Evolutionary conservation across 2,888 invertebrate species (phyloP).

Genomic region (Pammene aurita): DNA sequence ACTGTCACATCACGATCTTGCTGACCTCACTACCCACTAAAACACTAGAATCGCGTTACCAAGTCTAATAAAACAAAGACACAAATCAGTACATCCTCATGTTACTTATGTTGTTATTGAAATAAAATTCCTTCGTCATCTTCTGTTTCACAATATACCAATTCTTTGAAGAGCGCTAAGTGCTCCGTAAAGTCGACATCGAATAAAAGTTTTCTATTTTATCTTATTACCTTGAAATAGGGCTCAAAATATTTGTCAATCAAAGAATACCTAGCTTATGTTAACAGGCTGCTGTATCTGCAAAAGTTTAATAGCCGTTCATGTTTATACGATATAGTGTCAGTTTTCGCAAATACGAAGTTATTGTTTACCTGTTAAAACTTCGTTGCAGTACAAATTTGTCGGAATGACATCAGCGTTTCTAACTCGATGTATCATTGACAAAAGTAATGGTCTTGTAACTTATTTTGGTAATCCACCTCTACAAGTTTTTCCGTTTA

Average conservation of each 20-base stretch:
- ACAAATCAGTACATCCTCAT: not conserved
- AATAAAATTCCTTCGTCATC: not conserved
- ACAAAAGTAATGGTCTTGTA: not conserved
- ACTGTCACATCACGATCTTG: constrained; percentile 15
- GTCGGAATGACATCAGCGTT: not conserved
- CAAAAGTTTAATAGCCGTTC: not conserved
- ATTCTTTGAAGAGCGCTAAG: constrained; percentile 31
- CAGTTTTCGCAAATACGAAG: constrained; percentile 14
- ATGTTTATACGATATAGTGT: constrained; percentile 18
- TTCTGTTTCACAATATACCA: constrained; percentile 20
- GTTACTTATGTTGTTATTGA: not conserved
- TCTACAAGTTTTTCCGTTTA: too few relatives aligned
- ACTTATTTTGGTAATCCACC: not conserved
- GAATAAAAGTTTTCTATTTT: not conserved
- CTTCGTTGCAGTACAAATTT: not conserved
- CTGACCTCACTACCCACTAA: constrained; percentile 25
- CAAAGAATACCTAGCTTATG: constrained; percentile 14
- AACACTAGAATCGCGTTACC: not conserved
- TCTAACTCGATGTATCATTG: not conserved
- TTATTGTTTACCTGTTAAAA: not conserved
- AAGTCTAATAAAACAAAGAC: not conserved
- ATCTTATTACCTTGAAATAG: not conserved
- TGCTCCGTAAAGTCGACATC: constrained; percentile 6
- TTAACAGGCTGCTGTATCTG: constrained; percentile 22
- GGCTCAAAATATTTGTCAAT: not conserved